Conservation (phyloP, 2,888 invertebrate genomes). For the Meloe dianella region DNA sequence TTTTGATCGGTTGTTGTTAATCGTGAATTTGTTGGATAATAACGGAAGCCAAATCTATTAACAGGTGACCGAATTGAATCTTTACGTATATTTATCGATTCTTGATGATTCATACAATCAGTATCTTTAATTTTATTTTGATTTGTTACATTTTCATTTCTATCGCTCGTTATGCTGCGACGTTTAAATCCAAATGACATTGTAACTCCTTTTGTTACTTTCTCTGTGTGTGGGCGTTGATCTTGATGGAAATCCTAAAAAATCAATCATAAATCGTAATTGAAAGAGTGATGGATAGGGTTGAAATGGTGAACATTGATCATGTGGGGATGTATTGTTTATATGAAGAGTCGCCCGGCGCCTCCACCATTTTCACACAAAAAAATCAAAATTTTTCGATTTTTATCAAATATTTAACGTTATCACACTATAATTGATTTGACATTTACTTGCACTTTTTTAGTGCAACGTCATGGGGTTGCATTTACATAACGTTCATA, state of each 20-base stretch:
- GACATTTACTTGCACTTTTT: background rate
- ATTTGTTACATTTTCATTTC: conserved; percentile 57
- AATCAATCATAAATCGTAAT: background rate
- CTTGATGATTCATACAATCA: conserved; percentile 68
- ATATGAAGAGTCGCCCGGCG: background rate
- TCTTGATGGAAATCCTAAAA: background rate
- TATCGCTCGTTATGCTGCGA: conserved; percentile 61
- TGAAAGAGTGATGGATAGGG: background rate
- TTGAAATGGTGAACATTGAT: too few species aligned
- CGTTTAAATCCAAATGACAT: conserved; percentile 86
- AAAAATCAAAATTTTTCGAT: background rate
- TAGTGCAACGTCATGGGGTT: background rate
- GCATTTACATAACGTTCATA: background rate
- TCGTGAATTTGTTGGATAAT: conserved; percentile 69
- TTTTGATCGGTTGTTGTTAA: conserved; percentile 61
- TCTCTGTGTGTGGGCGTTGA: conserved; percentile 32
- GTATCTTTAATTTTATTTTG: conserved; percentile 54
- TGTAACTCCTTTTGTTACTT: conserved; percentile 71
- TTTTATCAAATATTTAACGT: background rate
- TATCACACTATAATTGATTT: background rate
- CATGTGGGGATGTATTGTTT: too few species aligned
- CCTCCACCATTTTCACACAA: background rate
- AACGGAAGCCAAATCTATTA: conserved; percentile 80
- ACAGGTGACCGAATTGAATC: conserved; percentile 47
- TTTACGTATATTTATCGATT: conserved; percentile 64